A percentile compares a stretch with the other conserved stretches of the same genome.
phyloP scores from a whole-genome alignment of 2,113 vertebrate genomes.

The Ceratotherium simum region DNA sequence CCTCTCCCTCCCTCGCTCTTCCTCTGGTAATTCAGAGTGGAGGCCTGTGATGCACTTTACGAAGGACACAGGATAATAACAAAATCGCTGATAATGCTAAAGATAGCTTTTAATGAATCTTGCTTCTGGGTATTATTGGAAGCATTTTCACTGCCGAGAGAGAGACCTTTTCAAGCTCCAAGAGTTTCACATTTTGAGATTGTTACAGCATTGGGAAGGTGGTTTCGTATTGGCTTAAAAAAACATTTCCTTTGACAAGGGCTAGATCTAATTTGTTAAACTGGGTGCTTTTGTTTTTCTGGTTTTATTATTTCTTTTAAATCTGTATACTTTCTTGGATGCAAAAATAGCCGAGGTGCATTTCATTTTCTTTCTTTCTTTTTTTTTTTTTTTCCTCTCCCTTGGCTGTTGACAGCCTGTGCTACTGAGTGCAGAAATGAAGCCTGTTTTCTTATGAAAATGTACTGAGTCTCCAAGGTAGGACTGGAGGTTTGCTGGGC shows the following conservation, averaged over 20 bases:
- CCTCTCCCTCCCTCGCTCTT: not conserved
- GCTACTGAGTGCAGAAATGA: not conserved
- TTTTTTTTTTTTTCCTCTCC: not conserved
- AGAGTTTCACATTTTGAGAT: constrained; percentile 75
- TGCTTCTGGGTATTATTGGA: constrained; percentile 68
- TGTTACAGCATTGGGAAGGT: constrained; percentile 52
- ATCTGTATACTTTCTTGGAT: constrained; percentile 56
- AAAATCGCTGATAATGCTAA: constrained; percentile 74
- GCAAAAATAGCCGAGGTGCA: constrained; percentile 47
- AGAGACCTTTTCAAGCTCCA: constrained; percentile 80
- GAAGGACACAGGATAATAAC: constrained; percentile 75
- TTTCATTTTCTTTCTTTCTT: constrained; percentile 19
- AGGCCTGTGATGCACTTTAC: not conserved
- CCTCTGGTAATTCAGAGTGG: constrained; percentile 21
- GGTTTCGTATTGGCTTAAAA: constrained; percentile 61
- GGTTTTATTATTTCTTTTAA: constrained; percentile 50
- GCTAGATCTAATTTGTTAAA: constrained; percentile 74
- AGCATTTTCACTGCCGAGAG: constrained; percentile 45
- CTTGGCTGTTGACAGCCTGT: constrained; percentile 61
- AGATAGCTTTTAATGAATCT: constrained; percentile 80
- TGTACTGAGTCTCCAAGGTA: not conserved
- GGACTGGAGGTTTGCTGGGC: not conserved
- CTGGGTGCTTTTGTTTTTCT: constrained; percentile 70
- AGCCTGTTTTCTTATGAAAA: constrained; percentile 46
- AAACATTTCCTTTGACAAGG: constrained; percentile 69